A percentile compares a stretch with the other conserved stretches of the same genome.
These are phyloP conservation scores for Cotesia chilonis DNA, from an alignment of 1,140 invertebrate species.

Conservation along the genomic window DNA sequence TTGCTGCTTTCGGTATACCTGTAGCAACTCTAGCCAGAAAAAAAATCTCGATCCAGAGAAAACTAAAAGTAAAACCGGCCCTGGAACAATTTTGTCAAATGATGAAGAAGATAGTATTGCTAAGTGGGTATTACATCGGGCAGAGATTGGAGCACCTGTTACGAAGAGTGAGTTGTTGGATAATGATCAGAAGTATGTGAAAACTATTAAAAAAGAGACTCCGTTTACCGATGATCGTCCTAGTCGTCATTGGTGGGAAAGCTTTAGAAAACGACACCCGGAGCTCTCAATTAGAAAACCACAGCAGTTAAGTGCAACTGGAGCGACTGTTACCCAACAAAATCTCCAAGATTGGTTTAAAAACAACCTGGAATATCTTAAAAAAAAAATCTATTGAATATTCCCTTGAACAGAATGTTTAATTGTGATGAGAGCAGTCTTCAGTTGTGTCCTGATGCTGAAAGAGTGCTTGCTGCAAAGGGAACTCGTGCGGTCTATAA, in stretches of 20 bases:
- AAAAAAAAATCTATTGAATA: too few species aligned
- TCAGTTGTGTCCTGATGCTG: too few species aligned
- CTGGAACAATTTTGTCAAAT: neutral
- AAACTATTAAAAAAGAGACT: neutral
- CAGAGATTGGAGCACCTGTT: neutral
- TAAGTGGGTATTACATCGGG: neutral
- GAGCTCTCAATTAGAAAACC: neutral
- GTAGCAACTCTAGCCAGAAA: neutral
- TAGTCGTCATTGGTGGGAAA: constrained; percentile 3
- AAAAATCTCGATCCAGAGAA: neutral
- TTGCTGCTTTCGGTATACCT: neutral
- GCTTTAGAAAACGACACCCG: neutral
- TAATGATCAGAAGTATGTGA: neutral
- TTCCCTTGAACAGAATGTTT: too few species aligned
- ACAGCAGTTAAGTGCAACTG: neutral
- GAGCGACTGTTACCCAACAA: neutral
- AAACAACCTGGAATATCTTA: neutral
- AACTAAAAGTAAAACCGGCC: constrained; percentile 2
- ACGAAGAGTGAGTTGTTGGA: neutral
- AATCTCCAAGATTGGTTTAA: neutral
- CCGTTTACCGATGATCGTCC: neutral
- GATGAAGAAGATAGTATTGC: constrained; percentile 3
- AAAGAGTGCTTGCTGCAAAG: too few species aligned
- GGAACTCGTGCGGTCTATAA: too few species aligned
- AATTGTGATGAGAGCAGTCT: too few species aligned